Evolutionary conservation across 2,113 vertebrate species (phyloP).

Genomic region (Erpornis zantholeuca): DNA sequence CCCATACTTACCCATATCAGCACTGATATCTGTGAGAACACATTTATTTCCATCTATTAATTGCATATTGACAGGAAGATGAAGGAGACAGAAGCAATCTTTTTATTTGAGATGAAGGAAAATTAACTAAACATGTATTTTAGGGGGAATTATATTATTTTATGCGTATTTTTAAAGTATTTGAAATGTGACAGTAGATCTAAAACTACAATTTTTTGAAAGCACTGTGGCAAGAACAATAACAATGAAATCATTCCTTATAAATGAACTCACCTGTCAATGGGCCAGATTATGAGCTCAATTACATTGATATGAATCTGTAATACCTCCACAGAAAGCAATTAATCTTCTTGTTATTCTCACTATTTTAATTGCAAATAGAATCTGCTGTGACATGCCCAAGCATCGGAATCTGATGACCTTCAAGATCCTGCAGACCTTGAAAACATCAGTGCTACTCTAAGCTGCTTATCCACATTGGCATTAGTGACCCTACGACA

Average conservation of each 20-base stretch:
- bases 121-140: not conserved
- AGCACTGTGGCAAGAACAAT: not conserved
- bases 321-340: constrained; percentile 12
- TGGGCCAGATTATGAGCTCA: constrained; percentile 29
- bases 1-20: not conserved
- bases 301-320: constrained; percentile 36
- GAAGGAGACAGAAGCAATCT: not conserved
- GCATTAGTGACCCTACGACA: not conserved
- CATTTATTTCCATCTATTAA: not conserved
- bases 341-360: constrained; percentile 48
- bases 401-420: not conserved
- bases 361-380: constrained; percentile 13
- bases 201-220: not conserved
- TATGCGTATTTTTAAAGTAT: not conserved
- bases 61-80: not conserved
- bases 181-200: not conserved
- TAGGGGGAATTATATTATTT: not conserved
- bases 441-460: not conserved
- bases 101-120: not conserved
- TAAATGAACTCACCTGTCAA: constrained; percentile 30
- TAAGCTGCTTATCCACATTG: not conserved
- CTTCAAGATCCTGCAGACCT: not conserved
- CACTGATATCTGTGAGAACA: not conserved
- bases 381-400: not conserved
- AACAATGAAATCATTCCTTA: not conserved